Evolutionary conservation across 2,113 vertebrate genomes (phyloP).

Genomic region (Leptobrachium leishanense): DNA sequence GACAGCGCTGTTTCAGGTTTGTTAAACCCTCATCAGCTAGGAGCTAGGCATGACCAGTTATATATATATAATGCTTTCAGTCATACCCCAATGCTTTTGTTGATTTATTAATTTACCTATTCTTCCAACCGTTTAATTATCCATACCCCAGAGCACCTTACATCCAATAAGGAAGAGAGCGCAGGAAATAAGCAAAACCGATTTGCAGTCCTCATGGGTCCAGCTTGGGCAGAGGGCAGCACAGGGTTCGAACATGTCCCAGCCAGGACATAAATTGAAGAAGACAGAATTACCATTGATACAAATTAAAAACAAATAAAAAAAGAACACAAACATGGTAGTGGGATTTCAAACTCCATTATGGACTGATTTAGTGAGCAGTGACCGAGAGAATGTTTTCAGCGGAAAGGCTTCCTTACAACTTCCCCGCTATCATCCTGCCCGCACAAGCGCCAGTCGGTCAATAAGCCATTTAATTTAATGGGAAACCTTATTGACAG

Average conservation of each 20-base stretch:
- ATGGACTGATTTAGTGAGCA: constrained; percentile 81
- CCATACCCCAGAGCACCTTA: constrained; percentile 13
- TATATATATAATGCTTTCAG: too few relatives aligned
- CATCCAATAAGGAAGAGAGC: constrained; percentile 1
- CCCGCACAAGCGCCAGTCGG: constrained; percentile 73
- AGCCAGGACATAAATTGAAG: constrained; percentile 67
- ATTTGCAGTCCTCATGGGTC: constrained; percentile 19
- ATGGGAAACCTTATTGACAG: constrained; percentile 88
- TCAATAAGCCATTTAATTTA: constrained; percentile 99
- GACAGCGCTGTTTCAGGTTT: too few relatives aligned
- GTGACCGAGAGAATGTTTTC: constrained; percentile 77
- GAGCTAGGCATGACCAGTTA: too few relatives aligned
- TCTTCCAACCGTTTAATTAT: constrained; percentile 39
- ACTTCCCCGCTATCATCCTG: constrained; percentile 63
- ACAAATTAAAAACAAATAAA: constrained; percentile 95
- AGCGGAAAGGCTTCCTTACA: constrained; percentile 64
- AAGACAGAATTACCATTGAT: constrained; percentile 77
- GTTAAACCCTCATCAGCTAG: too few relatives aligned
- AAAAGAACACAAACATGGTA: constrained; percentile 73
- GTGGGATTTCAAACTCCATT: constrained; percentile 80
- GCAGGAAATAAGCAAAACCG: constrained; percentile 35
- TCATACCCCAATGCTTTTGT: neutral
- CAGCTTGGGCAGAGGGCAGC: neutral
- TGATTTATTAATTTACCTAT: constrained; percentile 28
- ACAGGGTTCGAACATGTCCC: neutral